phyloP scores from a whole-genome alignment of 2,888 invertebrate species.

The Phasia obesa region DNA sequence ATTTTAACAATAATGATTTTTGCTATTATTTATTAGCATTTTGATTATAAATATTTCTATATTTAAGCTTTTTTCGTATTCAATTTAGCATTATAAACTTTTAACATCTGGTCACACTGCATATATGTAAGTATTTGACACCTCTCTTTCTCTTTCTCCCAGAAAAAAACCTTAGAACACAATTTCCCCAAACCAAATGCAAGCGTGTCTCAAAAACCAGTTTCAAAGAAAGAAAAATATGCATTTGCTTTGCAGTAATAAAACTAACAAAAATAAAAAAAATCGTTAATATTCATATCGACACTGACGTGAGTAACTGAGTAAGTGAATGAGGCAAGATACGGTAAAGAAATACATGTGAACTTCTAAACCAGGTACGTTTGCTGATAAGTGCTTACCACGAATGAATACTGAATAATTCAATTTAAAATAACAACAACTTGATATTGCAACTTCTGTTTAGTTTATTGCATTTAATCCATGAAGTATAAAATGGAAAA shows the following conservation, averaged over 20 bases:
- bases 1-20: no score
- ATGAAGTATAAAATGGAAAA: slow-evolving; percentile 21
- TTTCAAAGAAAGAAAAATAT: slow-evolving; percentile 50
- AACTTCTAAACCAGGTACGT: slow-evolving; percentile 39
- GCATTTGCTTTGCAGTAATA: slow-evolving; percentile 20
- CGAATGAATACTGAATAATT: slow-evolving; percentile 34
- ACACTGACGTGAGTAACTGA: slow-evolving; percentile 59
- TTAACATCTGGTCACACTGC: no score
- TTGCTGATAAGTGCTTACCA: slow-evolving; percentile 1
- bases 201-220: slow-evolving; percentile 59
- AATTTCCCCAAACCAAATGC: slow-evolving; percentile 15
- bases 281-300: slow-evolving; percentile 69
- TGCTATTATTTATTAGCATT: no score
- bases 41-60: no score
- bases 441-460: slow-evolving; percentile 27
- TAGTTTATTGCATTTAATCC: slow-evolving; percentile 13
- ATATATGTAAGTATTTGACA: no score
- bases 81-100: no score
- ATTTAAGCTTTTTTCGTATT: no score
- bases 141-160: neutral
- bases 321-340: slow-evolving; percentile 29
- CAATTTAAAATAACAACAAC: slow-evolving; percentile 35
- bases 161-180: no score
- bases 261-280: slow-evolving; percentile 35
- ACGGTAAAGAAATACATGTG: slow-evolving; percentile 6